Conservation (phyloP, 2,113 vertebrate species). For the Oreotragus oreotragus region DNA sequence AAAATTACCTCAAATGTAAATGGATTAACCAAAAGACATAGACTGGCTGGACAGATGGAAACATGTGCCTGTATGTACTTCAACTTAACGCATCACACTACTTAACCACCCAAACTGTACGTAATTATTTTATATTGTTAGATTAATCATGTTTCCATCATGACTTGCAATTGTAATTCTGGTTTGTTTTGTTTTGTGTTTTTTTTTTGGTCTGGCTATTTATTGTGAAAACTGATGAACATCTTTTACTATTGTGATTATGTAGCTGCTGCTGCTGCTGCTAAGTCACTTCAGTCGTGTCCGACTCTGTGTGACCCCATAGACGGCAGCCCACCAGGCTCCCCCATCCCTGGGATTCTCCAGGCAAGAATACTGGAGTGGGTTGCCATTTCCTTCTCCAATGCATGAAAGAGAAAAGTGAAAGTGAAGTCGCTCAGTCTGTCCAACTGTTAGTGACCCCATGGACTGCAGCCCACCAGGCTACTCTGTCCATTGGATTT, state of each 20-base stretch:
- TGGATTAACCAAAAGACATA: background rate
- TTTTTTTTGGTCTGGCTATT: background rate
- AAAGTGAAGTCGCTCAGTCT: too few relatives aligned
- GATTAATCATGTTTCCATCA: background rate
- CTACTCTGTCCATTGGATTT: too few relatives aligned
- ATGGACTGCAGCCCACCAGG: too few relatives aligned
- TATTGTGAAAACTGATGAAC: background rate
- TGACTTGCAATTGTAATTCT: background rate
- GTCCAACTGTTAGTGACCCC: too few relatives aligned
- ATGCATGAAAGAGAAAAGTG: too few relatives aligned
- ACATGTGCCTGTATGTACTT: background rate
- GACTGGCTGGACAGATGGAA: background rate
- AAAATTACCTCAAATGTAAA: background rate
- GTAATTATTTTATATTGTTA: background rate
- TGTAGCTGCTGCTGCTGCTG: background rate
- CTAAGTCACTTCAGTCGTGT: too few relatives aligned
- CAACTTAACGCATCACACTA: background rate
- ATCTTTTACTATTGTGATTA: background rate
- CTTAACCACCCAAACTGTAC: background rate
- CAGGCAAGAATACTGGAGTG: too few relatives aligned
- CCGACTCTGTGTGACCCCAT: too few relatives aligned
- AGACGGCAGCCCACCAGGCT: too few relatives aligned
- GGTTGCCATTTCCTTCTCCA: too few relatives aligned
- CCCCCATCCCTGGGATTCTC: accelerated
- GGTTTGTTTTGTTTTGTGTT: too few relatives aligned